phyloP scores from a whole-genome alignment of 2,113 vertebrate genomes.

The Sterna hirundo region DNA sequence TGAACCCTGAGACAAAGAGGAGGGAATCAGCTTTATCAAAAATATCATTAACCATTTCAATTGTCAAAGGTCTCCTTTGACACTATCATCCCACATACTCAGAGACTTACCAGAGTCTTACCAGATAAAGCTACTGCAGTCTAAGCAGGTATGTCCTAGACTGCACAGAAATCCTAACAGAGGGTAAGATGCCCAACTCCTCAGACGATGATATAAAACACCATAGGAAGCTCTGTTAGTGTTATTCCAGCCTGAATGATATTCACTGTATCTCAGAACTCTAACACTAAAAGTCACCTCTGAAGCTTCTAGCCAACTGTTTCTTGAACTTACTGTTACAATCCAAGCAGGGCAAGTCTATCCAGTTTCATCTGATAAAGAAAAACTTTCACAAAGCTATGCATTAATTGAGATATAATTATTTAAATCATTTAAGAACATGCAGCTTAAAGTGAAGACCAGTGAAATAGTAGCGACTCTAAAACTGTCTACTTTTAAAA shows the following conservation, averaged over 20 bases:
- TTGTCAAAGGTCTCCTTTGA: neutral
- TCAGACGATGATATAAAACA: neutral
- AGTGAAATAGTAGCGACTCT: neutral
- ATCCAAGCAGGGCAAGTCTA: neutral
- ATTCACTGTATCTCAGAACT: neutral
- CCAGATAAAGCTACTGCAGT: neutral
- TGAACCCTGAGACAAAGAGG: neutral
- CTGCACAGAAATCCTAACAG: neutral
- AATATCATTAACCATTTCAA: neutral
- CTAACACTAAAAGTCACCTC: neutral
- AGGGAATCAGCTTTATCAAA: neutral
- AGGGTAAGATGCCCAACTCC: neutral
- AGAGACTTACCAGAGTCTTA: neutral
- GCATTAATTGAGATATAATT: neutral
- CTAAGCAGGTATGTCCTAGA: neutral
- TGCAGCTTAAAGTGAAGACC: neutral
- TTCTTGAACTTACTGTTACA: neutral
- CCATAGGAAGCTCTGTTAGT: neutral
- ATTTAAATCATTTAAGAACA: neutral
- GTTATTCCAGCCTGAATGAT: neutral
- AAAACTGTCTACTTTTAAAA: neutral
- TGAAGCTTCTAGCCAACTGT: neutral
- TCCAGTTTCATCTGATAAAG: neutral
- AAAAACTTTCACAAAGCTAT: neutral
- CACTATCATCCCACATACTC: neutral